These are phyloP conservation scores for Enteromius trimaculatus DNA, from an alignment of 2,797 vertebrate genomes.

Conservation along the genomic window DNA sequence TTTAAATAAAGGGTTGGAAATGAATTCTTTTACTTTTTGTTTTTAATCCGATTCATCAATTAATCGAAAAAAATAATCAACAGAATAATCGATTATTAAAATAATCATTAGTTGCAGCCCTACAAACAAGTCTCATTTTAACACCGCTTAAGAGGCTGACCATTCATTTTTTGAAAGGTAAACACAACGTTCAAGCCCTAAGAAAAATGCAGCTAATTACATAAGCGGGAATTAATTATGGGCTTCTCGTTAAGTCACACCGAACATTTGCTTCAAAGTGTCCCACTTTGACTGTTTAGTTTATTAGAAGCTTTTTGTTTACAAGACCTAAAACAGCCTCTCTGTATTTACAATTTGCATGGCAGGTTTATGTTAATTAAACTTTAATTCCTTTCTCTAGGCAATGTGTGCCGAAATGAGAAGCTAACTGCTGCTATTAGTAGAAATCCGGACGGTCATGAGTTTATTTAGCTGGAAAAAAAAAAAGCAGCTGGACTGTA, in stretches of 20 bases:
- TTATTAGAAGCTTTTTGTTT: constrained; percentile 15
- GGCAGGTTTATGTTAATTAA: constrained; percentile 21
- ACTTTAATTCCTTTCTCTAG: neutral
- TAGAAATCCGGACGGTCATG: neutral
- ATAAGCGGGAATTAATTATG: constrained; percentile 31
- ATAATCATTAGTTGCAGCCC: too few species aligned
- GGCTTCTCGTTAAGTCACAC: neutral
- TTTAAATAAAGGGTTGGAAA: too few species aligned
- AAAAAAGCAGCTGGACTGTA: neutral
- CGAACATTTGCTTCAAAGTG: constrained; percentile 37
- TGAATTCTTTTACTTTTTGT: too few species aligned
- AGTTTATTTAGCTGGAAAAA: neutral
- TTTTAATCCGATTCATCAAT: too few species aligned
- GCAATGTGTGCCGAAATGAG: constrained; percentile 1
- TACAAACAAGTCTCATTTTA: neutral
- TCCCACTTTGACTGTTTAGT: constrained; percentile 19
- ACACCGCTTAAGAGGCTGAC: neutral
- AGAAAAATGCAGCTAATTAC: constrained; percentile 36
- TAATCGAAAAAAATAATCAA: too few species aligned
- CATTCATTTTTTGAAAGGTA: constrained; percentile 15
- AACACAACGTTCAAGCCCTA: constrained; percentile 8
- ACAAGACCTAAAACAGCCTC: constrained; percentile 27
- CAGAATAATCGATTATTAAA: too few species aligned
- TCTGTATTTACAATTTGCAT: constrained; percentile 6
- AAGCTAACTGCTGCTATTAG: constrained; percentile 1